phyloP scores from a whole-genome alignment of 2,888 invertebrate species.

The Dicyrtoma fusca region DNA sequence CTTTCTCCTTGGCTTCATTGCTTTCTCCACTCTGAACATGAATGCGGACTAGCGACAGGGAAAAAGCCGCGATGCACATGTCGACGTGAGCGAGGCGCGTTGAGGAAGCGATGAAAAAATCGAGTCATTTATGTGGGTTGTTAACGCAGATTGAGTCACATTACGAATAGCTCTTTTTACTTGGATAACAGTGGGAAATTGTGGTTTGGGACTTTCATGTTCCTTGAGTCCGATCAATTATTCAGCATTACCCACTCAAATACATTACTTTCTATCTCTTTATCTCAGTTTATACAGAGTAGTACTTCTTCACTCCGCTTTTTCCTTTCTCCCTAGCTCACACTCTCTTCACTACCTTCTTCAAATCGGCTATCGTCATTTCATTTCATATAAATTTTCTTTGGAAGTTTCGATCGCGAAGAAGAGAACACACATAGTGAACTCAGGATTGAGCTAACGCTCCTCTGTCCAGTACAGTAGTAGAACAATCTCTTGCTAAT shows the following conservation, averaged over 20 bases:
- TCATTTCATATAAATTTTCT: too few relatives aligned
- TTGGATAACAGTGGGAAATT: slow-evolving; percentile 22
- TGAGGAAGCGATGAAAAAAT: slow-evolving; percentile 35
- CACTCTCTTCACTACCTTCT: neutral
- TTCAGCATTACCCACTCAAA: slow-evolving; percentile 30
- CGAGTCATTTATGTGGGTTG: slow-evolving; percentile 42
- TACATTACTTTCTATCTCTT: slow-evolving; percentile 16
- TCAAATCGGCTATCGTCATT: slow-evolving; percentile 1
- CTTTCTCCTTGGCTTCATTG: neutral
- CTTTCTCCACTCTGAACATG: neutral
- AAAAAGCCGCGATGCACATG: neutral
- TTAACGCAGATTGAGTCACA: slow-evolving; percentile 47
- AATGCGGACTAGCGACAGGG: neutral
- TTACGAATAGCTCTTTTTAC: slow-evolving; percentile 23
- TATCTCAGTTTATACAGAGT: too few relatives aligned
- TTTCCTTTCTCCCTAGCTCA: neutral
- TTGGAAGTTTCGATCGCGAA: too few relatives aligned
- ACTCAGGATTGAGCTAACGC: too few relatives aligned
- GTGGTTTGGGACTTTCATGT: slow-evolving; percentile 11
- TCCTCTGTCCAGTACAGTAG: too few relatives aligned
- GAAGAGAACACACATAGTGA: too few relatives aligned
- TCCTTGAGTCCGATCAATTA: slow-evolving; percentile 25
- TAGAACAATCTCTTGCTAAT: too few relatives aligned
- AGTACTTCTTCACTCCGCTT: neutral
- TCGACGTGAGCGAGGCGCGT: slow-evolving; percentile 8